Conservation (phyloP, 2,888 invertebrate genomes). For the Melanotus villosus region DNA sequence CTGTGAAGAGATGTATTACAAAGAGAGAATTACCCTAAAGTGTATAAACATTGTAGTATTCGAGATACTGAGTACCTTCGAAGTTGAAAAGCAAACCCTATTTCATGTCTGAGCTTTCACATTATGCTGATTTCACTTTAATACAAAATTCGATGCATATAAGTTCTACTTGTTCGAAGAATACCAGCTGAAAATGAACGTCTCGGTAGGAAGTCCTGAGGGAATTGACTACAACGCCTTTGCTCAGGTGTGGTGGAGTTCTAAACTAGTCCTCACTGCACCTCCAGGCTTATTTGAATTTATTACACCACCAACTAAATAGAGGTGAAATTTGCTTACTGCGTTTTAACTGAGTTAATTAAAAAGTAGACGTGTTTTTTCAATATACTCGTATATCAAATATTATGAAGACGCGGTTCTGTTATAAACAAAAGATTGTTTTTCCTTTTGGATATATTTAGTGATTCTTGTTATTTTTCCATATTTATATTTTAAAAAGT, state of each 20-base stretch:
- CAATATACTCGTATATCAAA: too few species aligned
- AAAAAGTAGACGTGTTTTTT: constrained; percentile 1
- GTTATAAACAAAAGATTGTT: too few species aligned
- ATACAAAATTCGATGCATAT: constrained; percentile 31
- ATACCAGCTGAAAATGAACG: constrained; percentile 24
- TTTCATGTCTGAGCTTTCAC: constrained; percentile 19
- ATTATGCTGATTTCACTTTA: constrained; percentile 29
- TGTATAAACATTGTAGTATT: too few species aligned
- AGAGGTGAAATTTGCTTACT: constrained; percentile 18
- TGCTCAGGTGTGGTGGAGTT: constrained; percentile 40
- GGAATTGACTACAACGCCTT: constrained; percentile 31
- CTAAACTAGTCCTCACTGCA: constrained; percentile 33
- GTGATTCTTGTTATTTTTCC: too few species aligned
- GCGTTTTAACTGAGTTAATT: constrained; percentile 17
- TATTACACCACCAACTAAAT: constrained; percentile 29
- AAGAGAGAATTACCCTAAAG: not conserved
- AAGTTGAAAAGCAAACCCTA: constrained; percentile 2
- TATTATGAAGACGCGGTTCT: too few species aligned
- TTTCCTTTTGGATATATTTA: too few species aligned
- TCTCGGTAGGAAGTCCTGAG: constrained; percentile 30
- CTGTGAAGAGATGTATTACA: not conserved
- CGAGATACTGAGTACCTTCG: too few species aligned
- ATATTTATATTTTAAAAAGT: too few species aligned
- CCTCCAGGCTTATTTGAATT: constrained; percentile 38
- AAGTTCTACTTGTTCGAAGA: constrained; percentile 26